Evolutionary conservation across 2,888 invertebrate genomes (phyloP).

Genomic region (Lasioglossum marginatum): DNA sequence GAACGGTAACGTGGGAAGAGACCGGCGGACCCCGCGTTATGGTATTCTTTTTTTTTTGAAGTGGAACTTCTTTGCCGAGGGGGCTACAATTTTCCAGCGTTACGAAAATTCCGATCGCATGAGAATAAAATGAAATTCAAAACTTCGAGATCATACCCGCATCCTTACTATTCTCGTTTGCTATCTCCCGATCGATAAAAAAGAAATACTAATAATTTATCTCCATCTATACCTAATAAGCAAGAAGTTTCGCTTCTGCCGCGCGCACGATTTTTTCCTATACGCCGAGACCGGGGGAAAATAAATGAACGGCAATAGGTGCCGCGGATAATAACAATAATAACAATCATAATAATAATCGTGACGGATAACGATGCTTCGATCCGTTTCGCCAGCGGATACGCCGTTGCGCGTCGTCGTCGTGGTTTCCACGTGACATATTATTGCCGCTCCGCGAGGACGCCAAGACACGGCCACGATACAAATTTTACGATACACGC

Average conservation of each 20-base stretch:
- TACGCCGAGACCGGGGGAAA: neutral
- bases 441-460: conserved; percentile 44
- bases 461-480: neutral
- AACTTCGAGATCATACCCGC: no score
- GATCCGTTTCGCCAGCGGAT: conserved; percentile 10
- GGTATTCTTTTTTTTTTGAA: no score
- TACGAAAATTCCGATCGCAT: no score
- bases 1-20: conserved; percentile 11
- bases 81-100: no score
- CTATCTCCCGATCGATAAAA: no score
- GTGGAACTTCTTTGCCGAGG: no score
- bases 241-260: no score
- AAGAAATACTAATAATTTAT: no score
- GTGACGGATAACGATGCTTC: neutral
- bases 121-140: no score
- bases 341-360: neutral
- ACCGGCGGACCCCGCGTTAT: neutral
- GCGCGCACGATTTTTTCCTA: no score
- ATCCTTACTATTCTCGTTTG: no score
- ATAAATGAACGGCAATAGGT: neutral
- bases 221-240: no score
- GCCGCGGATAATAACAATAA: neutral
- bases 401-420: neutral
- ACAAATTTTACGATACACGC: conserved; percentile 19
- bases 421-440: conserved; percentile 66